Base-by-base conservation (phyloP, 1,140 invertebrate species). In the Papilio xuthus region DNA sequence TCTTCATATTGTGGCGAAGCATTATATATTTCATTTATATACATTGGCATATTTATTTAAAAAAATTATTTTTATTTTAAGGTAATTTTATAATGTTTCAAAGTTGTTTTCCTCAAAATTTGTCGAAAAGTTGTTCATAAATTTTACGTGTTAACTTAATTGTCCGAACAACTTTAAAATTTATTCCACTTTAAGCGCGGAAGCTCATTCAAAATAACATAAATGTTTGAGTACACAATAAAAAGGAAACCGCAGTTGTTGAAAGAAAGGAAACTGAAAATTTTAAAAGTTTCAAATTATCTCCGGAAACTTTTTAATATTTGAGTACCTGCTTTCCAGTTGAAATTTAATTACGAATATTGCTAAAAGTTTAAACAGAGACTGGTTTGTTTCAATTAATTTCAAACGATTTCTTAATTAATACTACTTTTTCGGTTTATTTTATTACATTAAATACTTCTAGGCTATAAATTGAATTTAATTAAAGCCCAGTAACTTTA, bases 351-450 rank as follows among this genome's bases (percentile, higher is more conserved):
- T 63, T 63, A 63, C 60, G 60, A 63, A 63, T 63, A 63, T 63
- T 63, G 60, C 60, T 60, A 26, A 60, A n/a, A 60, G 56, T 60
- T 63, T 63, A 63, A 63, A 63, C 26, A 63, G 60, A 15, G 60
- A 63, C 60, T 63, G 60, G 60, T 63, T 63, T 63, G 60, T 63
- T 63, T 63, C 60, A 63, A 63, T 63, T 63, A 63, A 63, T 26
- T 63, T 28, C 60, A 63, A 63, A 63, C 23, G 23, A 63, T 63
- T 63, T 28, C 26, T 23, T 28, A 63, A 28, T 63, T 63, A 63
- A 23, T 12, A 15, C 6, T 12, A 60, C 53, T 60, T 63, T 37
- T 63, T 28, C 4, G 23, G 56, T 56, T 23, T 60, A 26, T 28
- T 13, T 28, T 63, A 13, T 12, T 28, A 28, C 10, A 28, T 63